Conservation (phyloP, 2,113 vertebrate species). For the Corydoras sp. region DNA sequence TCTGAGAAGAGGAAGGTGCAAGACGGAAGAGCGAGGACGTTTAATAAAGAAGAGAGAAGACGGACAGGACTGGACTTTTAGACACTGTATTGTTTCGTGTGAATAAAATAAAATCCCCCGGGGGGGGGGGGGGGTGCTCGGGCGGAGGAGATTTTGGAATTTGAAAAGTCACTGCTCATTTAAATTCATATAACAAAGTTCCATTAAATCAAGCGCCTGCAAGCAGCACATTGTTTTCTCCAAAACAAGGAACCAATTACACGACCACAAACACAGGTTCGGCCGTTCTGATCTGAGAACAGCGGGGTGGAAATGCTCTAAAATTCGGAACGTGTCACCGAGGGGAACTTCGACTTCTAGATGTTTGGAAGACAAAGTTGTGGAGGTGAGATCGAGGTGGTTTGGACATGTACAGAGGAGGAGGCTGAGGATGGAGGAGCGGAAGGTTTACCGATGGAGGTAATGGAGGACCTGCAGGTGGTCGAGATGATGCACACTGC, state of each 20-base stretch:
- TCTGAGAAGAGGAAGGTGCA: background rate
- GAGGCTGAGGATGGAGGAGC: too few species aligned
- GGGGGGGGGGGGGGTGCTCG: background rate
- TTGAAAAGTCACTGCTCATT: background rate
- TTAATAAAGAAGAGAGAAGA: background rate
- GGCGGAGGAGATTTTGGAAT: background rate
- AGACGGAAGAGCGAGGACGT: too few species aligned
- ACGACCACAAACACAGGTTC: background rate
- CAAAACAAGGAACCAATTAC: background rate
- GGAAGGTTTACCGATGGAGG: too few species aligned
- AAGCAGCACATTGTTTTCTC: background rate
- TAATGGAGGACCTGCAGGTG: too few species aligned
- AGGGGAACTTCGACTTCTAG: too few species aligned
- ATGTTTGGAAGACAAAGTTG: too few species aligned
- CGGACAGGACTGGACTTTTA: background rate
- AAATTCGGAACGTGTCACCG: too few species aligned
- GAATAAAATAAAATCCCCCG: background rate
- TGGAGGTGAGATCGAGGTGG: too few species aligned
- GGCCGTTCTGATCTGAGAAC: background rate
- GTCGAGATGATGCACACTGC: too few species aligned
- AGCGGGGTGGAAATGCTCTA: background rate
- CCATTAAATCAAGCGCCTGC: background rate
- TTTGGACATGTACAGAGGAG: too few species aligned
- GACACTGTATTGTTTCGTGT: background rate
- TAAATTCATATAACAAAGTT: constrained; percentile 15